Conservation (phyloP, 1,140 invertebrate genomes). For the Drosophila cardini region DNA sequence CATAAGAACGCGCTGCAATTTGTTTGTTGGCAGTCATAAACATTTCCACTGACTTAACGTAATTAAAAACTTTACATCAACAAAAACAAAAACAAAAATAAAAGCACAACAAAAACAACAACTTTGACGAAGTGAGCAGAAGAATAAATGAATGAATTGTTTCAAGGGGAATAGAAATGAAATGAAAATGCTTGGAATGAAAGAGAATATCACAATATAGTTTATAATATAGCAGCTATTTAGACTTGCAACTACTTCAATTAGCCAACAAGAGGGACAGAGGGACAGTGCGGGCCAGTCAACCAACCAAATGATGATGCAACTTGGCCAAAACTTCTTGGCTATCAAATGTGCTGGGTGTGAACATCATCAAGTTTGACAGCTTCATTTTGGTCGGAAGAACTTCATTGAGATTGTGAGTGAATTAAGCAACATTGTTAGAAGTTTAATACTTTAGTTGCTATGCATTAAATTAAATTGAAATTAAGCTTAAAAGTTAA, state of each 20-base stretch:
- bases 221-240: conserved; percentile 13
- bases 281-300: not conserved
- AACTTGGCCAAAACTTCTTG: not conserved
- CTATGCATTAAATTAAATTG: conserved; percentile 13
- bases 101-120: conserved; percentile 23
- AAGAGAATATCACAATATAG: not conserved
- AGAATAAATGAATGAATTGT: conserved; percentile 17
- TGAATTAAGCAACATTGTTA: conserved; percentile 32
- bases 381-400: not conserved
- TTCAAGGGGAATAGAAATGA: not conserved
- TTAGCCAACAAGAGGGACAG: conserved; percentile 3
- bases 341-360: conserved; percentile 8
- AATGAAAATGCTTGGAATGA: not conserved
- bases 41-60: conserved; percentile 58
- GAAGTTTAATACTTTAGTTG: conserved; percentile 1
- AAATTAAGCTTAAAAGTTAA: not conserved
- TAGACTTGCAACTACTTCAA: conserved; percentile 35
- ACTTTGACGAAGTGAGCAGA: conserved; percentile 28
- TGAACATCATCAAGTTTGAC: conserved; percentile 3
- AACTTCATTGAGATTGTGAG: not conserved
- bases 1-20: conserved; percentile 34
- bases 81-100: conserved; percentile 36
- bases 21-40: conserved; percentile 51
- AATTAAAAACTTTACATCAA: conserved; percentile 66
- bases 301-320: not conserved